Conservation (phyloP, 1,140 invertebrate genomes). For the Nasonia longicornis region DNA sequence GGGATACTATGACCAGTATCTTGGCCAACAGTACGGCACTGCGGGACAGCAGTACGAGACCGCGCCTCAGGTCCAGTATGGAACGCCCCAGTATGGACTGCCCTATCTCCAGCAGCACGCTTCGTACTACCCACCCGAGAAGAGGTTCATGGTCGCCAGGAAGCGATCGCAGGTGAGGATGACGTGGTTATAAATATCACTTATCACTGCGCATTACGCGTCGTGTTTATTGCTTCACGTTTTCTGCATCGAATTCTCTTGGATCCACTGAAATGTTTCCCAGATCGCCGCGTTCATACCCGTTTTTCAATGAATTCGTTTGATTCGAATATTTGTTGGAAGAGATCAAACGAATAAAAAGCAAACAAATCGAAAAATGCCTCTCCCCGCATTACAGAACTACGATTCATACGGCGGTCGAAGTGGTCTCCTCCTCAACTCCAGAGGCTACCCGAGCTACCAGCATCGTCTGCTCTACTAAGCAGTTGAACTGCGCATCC, state of each 20-base stretch:
- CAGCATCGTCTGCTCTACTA: slow-evolving; percentile 59
- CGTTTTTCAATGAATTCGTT: too few species aligned
- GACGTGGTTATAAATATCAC: not conserved
- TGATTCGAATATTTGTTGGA: too few species aligned
- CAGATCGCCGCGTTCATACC: too few species aligned
- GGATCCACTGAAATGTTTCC: too few species aligned
- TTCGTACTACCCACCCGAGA: slow-evolving; percentile 57
- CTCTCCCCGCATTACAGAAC: slow-evolving; percentile 48
- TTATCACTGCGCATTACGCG: too few species aligned
- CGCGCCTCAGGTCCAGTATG: slow-evolving; percentile 50
- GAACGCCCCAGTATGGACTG: slow-evolving; percentile 52
- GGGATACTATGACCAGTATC: slow-evolving; percentile 59
- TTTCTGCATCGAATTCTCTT: too few species aligned
- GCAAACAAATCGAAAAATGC: not conserved
- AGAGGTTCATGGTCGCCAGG: slow-evolving; percentile 59
- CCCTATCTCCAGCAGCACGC: slow-evolving; percentile 52
- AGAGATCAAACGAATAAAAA: not conserved
- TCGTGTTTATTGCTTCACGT: too few species aligned
- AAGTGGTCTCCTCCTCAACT: slow-evolving; percentile 48
- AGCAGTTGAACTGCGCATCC: not conserved
- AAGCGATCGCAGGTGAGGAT: slow-evolving; percentile 58
- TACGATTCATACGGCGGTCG: slow-evolving; percentile 56
- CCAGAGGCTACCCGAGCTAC: slow-evolving; percentile 56
- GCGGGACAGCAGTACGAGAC: slow-evolving; percentile 56
- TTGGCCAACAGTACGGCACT: slow-evolving; percentile 52